Conservation (phyloP, 2,888 invertebrate genomes). For the Uropetala carovei region DNA sequence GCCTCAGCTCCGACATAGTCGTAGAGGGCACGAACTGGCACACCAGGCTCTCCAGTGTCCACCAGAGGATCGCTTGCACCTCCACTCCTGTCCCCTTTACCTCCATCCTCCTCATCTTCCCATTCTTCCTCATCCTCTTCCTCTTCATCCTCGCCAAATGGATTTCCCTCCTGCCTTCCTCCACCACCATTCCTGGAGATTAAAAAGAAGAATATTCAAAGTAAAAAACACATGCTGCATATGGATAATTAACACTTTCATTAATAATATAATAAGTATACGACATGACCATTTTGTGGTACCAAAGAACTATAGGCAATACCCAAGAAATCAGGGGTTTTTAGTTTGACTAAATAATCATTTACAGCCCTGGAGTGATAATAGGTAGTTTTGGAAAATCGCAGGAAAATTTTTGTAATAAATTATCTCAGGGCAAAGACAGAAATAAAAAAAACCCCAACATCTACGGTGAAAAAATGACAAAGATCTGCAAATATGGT, state of each 20-base stretch:
- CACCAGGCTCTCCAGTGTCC: constrained; percentile 95
- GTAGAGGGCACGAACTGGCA: constrained; percentile 95
- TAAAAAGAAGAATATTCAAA: not conserved
- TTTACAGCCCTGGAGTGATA: no score
- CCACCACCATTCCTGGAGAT: constrained; percentile 50
- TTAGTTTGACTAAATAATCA: no score
- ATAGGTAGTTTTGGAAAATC: no score
- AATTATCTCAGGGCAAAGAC: no score
- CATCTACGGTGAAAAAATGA: no score
- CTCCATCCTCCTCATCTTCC: constrained; percentile 82
- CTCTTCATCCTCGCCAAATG: constrained; percentile 82
- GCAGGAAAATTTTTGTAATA: no score
- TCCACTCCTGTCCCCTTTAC: constrained; percentile 85
- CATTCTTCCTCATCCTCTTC: constrained; percentile 79
- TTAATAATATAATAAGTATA: no score
- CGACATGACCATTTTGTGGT: no score
- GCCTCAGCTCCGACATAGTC: constrained; percentile 98
- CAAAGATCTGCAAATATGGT: no score
- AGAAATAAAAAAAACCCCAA: no score
- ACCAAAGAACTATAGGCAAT: no score
- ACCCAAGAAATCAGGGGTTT: no score
- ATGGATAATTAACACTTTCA: not conserved
- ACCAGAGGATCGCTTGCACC: constrained; percentile 85
- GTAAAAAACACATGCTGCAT: not conserved
- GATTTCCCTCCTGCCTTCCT: constrained; percentile 78